Evolutionary conservation across 1,140 invertebrate species (phyloP), one percentile per base, ranked within the genome.

Genomic region (Lycorma delicatula): DNA sequence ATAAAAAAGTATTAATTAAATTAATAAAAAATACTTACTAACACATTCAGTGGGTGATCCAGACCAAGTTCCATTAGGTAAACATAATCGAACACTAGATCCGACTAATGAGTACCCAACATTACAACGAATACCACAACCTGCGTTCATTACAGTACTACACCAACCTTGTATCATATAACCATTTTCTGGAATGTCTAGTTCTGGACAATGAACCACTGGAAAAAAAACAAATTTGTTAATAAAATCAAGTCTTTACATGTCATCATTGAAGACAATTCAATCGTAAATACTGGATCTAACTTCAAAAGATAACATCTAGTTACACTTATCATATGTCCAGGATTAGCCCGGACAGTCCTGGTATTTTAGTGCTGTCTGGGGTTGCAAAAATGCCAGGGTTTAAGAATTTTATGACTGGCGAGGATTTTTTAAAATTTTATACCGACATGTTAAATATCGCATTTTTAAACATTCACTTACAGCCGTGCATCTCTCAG

Each of bases 121-220:
- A 55, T 78, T 74, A 67, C 85, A 87, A 36, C 81, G 72, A 28
- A 85, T 70, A 1, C 83, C 84, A 69, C 85, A 87, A 0, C 83
- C 84, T 27, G 82, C 82, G 66, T 86, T 83, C 31, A 85, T 75
- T 1, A 83, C 81, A 61, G 79, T 83, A 47, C 72, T 77, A 67
- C 85, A 87, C 23, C 73, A 74, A 61, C 72, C 71, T 60, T 83
- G 82, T 0, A 87, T 81, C 63, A 86, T 82, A 67, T 83, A 84
- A 3, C 84, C 85, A 66, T 84, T 79, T 34, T 77, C 71, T 0
- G 84, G 84, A 0, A 79, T 72, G 26, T 63, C 65, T 28, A 86
- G 60, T 44, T 74, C 71, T 0, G 81, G 77, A 67, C 85, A 87
- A 18, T 72, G 77, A 59, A 84, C 74, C 5, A 77, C 81, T 82